Percentiles rank a stretch among this genome's conserved stretches.
These are phyloP conservation scores for Athene noctua DNA, from an alignment of 2,113 vertebrate species.

Conservation along the genomic window DNA sequence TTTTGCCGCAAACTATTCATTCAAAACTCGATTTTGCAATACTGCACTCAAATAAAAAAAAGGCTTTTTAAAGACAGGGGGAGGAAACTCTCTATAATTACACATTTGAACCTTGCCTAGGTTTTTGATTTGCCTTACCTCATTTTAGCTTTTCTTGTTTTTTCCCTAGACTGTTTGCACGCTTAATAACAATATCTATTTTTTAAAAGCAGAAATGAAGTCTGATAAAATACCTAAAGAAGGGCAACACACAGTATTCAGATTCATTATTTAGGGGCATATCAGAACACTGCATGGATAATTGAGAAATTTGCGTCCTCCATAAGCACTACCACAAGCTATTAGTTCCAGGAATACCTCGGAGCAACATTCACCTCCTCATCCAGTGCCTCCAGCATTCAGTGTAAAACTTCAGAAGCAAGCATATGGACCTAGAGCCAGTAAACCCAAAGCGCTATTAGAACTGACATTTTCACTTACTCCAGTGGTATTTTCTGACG, in stretches of 20 bases:
- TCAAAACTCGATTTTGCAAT: not conserved
- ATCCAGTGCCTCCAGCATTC: not conserved
- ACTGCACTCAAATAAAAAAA: not conserved
- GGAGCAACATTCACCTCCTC: not conserved
- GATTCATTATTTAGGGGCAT: not conserved
- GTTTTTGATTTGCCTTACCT: not conserved
- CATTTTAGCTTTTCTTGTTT: not conserved
- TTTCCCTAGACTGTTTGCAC: not conserved
- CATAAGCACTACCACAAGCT: not conserved
- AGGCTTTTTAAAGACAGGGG: not conserved
- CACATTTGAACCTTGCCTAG: not conserved
- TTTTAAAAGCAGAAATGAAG: not conserved
- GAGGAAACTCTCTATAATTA: not conserved
- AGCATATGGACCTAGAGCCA: not conserved
- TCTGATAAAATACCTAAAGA: not conserved
- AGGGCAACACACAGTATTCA: not conserved
- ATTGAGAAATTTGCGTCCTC: not conserved
- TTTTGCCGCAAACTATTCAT: not conserved
- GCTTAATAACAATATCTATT: not conserved
- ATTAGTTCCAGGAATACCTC: not conserved
- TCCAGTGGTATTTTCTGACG: not conserved
- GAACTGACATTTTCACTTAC: not conserved
- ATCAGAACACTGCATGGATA: not conserved
- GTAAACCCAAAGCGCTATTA: not conserved
- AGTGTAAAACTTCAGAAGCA: not conserved